Evolutionary conservation across 2,888 invertebrate genomes (phyloP).

Genomic region (Gasteruption jaculator): DNA sequence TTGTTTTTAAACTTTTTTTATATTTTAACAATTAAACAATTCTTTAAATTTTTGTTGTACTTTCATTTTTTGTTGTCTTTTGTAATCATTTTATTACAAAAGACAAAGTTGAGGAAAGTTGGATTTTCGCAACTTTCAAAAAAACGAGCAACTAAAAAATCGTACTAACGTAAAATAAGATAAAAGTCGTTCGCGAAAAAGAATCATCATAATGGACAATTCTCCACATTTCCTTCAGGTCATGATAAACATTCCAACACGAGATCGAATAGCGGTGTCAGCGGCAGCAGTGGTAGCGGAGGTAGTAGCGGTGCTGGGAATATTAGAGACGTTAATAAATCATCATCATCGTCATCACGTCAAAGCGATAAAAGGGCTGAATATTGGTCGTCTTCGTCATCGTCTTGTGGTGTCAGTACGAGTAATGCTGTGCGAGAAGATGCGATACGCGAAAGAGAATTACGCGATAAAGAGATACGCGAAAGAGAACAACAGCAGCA

Average conservation of each 20-base stretch:
- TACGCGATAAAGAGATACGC: conserved; percentile 39
- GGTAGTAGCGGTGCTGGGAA: conserved; percentile 37
- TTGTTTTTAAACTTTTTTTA: too few relatives aligned
- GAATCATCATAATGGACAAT: neutral
- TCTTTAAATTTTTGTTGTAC: too few relatives aligned
- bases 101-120: too few relatives aligned
- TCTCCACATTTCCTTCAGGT: conserved; percentile 50
- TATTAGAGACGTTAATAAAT: too few relatives aligned
- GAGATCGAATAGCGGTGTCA: conserved; percentile 53
- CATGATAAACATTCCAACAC: conserved; percentile 77
- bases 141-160: too few relatives aligned
- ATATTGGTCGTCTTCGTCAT: conserved; percentile 48
- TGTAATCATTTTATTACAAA: too few relatives aligned
- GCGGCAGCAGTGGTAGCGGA: conserved; percentile 47
- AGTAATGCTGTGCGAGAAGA: conserved; percentile 42
- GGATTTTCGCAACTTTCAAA: too few relatives aligned
- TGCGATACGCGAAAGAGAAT: conserved; percentile 41
- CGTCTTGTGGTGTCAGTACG: conserved; percentile 43
- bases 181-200: too few relatives aligned
- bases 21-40: too few relatives aligned
- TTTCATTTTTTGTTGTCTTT: too few relatives aligned
- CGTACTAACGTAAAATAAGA: too few relatives aligned
- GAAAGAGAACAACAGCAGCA: conserved; percentile 42
- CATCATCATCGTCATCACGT: conserved; percentile 41
- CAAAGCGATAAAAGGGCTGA: conserved; percentile 50